Percentiles rank a stretch among this genome's conserved stretches.
Conservation (phyloP, 2,888 invertebrate genomes). For the Siphlonurus alternatus region DNA sequence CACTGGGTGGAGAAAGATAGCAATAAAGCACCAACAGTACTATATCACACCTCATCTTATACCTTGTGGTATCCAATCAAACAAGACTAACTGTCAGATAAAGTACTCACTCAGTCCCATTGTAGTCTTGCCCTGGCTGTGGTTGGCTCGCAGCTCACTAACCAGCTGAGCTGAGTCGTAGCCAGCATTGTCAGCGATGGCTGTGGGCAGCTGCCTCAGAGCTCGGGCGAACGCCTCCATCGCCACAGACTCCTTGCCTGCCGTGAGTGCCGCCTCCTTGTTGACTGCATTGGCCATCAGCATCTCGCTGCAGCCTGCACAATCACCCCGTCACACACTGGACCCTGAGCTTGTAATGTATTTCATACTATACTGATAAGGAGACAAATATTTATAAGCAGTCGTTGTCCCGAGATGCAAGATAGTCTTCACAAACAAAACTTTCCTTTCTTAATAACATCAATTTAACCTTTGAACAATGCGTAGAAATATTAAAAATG, state of each 20-base stretch:
- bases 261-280: conserved; percentile 63
- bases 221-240: conserved; percentile 91
- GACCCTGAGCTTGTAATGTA: not conserved
- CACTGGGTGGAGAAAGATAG: too few species aligned
- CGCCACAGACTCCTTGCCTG: conserved; percentile 95
- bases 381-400: too few species aligned
- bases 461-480: too few species aligned
- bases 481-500: too few species aligned
- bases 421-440: too few species aligned
- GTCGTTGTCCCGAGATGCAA: too few species aligned
- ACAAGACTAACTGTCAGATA: too few species aligned
- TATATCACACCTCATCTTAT: too few species aligned
- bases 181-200: conserved; percentile 97
- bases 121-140: conserved; percentile 61
- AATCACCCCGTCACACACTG: too few species aligned
- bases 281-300: conserved; percentile 90
- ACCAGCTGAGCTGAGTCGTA: conserved; percentile 93
- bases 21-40: too few species aligned
- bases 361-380: not conserved
- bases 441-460: too few species aligned
- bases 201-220: conserved; percentile 76
- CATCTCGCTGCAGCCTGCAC: conserved; percentile 74
- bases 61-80: too few species aligned
- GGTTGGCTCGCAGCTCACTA: conserved; percentile 78
- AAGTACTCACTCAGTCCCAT: conserved; percentile 53